phyloP scores from a whole-genome alignment of 2,113 vertebrate species.

The Barbus barbus region DNA sequence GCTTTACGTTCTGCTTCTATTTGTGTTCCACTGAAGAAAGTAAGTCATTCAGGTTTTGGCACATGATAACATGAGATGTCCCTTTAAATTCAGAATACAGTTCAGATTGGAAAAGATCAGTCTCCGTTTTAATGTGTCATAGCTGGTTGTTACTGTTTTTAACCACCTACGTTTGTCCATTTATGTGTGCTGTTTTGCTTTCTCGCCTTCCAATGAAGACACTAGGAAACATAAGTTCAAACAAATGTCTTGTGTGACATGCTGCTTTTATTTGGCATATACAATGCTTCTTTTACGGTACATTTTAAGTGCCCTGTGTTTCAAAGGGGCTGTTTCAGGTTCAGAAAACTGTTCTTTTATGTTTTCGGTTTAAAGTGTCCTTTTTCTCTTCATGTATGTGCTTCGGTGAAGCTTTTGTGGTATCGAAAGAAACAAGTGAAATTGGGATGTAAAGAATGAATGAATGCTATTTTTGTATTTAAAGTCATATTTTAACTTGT shows the following conservation, averaged over 20 bases:
- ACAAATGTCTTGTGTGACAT: neutral
- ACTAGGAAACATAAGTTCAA: slow-evolving; percentile 3
- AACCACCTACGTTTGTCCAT: slow-evolving; percentile 6
- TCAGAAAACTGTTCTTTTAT: neutral
- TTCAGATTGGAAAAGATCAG: neutral
- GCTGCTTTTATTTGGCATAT: neutral
- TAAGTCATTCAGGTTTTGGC: neutral
- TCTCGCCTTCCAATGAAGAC: neutral
- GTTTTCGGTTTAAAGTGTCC: slow-evolving; percentile 66
- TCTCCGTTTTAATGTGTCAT: neutral
- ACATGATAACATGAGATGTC: neutral
- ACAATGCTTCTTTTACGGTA: neutral
- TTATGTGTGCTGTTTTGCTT: neutral
- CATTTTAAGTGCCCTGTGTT: neutral
- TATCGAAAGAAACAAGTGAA: slow-evolving; percentile 30
- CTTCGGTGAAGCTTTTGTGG: slow-evolving; percentile 67
- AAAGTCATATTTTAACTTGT: slow-evolving; percentile 44
- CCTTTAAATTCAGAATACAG: neutral
- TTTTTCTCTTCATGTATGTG: slow-evolving; percentile 66
- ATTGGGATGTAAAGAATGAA: slow-evolving; percentile 31
- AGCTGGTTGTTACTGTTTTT: neutral
- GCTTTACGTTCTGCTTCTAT: neutral
- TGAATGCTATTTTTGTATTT: slow-evolving; percentile 52
- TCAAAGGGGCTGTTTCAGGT: slow-evolving; percentile 16
- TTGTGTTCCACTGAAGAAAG: neutral